phyloP scores from a whole-genome alignment of 2,113 vertebrate genomes.

The Peromyscus maniculatus region DNA sequence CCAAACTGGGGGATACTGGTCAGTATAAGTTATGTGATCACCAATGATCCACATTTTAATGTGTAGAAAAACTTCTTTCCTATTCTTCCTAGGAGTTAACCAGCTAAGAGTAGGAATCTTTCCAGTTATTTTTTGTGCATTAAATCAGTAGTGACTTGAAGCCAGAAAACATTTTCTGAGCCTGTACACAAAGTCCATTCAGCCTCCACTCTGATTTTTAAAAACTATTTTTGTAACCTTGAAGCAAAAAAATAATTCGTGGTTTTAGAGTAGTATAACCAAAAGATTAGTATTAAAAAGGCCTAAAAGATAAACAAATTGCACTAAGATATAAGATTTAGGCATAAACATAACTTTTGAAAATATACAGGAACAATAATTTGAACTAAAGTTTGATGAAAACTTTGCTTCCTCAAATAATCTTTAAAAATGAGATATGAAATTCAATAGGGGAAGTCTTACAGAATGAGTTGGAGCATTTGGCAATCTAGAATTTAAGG shows the following conservation, averaged over 20 bases:
- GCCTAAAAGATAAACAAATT: not conserved
- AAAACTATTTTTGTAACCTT: constrained; percentile 52
- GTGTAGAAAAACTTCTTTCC: not conserved
- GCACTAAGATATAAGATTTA: constrained; percentile 12
- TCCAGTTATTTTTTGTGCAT: constrained; percentile 58
- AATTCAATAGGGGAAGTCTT: constrained; percentile 10
- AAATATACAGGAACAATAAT: not conserved
- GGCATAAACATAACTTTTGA: not conserved
- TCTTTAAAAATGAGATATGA: not conserved
- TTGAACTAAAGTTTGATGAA: not conserved
- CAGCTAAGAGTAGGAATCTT: not conserved
- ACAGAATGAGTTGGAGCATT: not conserved
- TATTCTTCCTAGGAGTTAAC: constrained; percentile 11
- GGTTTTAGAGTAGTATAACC: constrained; percentile 54
- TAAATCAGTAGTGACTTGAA: not conserved
- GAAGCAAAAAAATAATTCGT: constrained; percentile 73
- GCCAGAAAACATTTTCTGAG: constrained; percentile 69
- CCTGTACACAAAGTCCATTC: constrained; percentile 69
- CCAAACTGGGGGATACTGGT: not conserved
- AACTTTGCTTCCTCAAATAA: not conserved
- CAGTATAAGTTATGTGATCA: not conserved
- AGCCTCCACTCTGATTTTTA: constrained; percentile 61
- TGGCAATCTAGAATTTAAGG: not conserved
- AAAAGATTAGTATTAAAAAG: constrained; percentile 24
- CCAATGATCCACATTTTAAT: not conserved